Evolutionary conservation across 1,140 invertebrate genomes (phyloP), one percentile per base, ranked within the genome.

Genomic region (Globodera rostochiensis): DNA sequence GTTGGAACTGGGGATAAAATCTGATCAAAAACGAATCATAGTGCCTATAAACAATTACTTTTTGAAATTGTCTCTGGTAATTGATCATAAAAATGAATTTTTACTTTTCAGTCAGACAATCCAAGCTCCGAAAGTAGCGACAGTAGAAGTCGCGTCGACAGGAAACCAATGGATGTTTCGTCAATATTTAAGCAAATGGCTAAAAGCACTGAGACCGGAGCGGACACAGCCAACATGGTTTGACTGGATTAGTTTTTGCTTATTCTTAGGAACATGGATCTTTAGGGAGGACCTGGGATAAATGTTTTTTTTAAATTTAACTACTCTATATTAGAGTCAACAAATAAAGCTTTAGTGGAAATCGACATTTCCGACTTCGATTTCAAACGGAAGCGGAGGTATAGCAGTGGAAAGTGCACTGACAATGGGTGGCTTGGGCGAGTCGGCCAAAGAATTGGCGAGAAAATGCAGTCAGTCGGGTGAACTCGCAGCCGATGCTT

Each of bases 111-210:
- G 73, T 64, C 57, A 15, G 19, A 64, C 57, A 64, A 21, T 74
- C 25, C 49, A n/a, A 13, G 19, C 60, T 9, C 77, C 36, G 36
- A 36, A 49, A 13, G 66, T 13, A 74, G 71, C 13, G 53, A 84
- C n/a, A 9, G 46, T 13, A 13, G 67, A 6, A 74, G 36, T 45
- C 13, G 67, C 82, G 47, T 21, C 19, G 25, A 50, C 64, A 1
- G 49, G 11, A 67, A 47, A n/a, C n/a, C 75, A 13, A 60, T 36
- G 36, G 83, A 84, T 73, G 83, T 78, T 13, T 83, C 78, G 21
- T 84, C 83, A 11, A 84, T 84, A 78, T 84, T 84, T 69, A 87
- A 86, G 49, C 77, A 73, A 21, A 60, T 85, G 45, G 74, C 73
- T 5, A 53, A 73, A 46, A 83, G 73, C 7, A 74, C 13, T 21